phyloP scores from a whole-genome alignment of 2,888 invertebrate genomes.

The Campopleginae sp. region DNA sequence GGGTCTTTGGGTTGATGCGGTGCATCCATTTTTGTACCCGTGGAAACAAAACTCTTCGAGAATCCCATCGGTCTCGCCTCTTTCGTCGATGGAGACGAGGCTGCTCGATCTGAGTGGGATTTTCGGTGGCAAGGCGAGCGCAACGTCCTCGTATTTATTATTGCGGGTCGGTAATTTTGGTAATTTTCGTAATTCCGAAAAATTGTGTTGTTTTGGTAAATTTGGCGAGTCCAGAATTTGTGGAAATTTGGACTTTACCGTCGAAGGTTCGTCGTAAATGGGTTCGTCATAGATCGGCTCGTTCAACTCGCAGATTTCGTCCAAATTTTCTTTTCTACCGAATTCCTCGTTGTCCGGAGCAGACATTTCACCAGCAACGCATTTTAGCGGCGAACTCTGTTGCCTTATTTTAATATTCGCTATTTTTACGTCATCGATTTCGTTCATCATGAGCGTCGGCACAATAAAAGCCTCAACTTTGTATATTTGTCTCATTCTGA shows the following conservation, averaged over 20 bases:
- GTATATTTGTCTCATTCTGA: constrained; percentile 70
- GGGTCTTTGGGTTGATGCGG: constrained; percentile 79
- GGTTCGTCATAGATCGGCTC: constrained; percentile 73
- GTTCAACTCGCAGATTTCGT: constrained; percentile 41
- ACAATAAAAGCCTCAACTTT: constrained; percentile 78
- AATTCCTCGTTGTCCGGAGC: constrained; percentile 2
- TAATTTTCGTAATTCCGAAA: neutral
- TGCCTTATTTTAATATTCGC: constrained; percentile 71
- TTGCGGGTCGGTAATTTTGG: constrained; percentile 49
- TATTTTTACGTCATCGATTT: constrained; percentile 73
- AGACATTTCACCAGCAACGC: constrained; percentile 11
- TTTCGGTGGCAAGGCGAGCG: constrained; percentile 63
- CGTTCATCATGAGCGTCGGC: constrained; percentile 69
- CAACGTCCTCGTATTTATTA: constrained; percentile 58
- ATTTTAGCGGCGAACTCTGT: constrained; percentile 39
- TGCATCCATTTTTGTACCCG: constrained; percentile 80
- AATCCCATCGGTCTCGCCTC: constrained; percentile 75
- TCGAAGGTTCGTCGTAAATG: constrained; percentile 70
- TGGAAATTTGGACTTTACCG: constrained; percentile 19
- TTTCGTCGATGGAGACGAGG: constrained; percentile 78
- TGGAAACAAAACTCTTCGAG: constrained; percentile 78
- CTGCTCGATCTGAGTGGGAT: constrained; percentile 74
- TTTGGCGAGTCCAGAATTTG: neutral
- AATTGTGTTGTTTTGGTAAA: neutral
- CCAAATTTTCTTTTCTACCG: neutral